A percentile compares a stretch with the other conserved stretches of the same genome.
Conservation (phyloP, 53 echinoderm and acorn worm genomes). For the Holothuria scabra region DNA sequence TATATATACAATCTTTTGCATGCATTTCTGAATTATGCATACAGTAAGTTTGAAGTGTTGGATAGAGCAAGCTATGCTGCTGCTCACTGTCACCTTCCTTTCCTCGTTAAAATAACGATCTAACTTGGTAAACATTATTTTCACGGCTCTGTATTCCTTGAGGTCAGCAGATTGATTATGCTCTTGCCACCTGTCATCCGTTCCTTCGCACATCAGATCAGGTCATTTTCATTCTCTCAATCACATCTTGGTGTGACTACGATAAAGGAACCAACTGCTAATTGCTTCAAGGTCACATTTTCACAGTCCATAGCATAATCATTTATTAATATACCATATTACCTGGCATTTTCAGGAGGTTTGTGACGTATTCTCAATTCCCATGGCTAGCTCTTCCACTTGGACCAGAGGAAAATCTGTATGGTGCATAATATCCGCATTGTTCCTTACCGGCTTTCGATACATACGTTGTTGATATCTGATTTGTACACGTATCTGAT, state of each 20-base stretch:
- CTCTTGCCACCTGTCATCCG: background rate
- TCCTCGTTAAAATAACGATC: too few relatives aligned
- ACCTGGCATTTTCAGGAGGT: background rate
- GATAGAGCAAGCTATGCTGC: too few relatives aligned
- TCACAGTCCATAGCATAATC: slow-evolving; percentile 26
- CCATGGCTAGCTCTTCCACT: slow-evolving; percentile 9
- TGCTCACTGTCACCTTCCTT: too few relatives aligned
- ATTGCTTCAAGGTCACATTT: slow-evolving; percentile 17
- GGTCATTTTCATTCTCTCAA: slow-evolving; percentile 20
- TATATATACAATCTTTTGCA: too few relatives aligned
- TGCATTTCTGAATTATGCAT: too few relatives aligned
- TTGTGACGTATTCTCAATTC: slow-evolving; percentile 3
- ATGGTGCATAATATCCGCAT: background rate
- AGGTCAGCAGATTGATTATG: too few relatives aligned
- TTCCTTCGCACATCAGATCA: slow-evolving; percentile 13
- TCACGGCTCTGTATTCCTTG: too few relatives aligned
- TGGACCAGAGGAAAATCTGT: slow-evolving; percentile 14
- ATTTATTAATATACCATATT: background rate
- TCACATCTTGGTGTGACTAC: background rate
- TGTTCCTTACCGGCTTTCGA: background rate
- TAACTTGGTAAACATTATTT: too few relatives aligned
- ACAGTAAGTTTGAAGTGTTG: too few relatives aligned
- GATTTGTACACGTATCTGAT: too few relatives aligned
- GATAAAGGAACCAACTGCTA: background rate
- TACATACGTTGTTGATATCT: background rate